phyloP scores from a whole-genome alignment of 2,113 vertebrate species.

The Copsychus sechellarum region DNA sequence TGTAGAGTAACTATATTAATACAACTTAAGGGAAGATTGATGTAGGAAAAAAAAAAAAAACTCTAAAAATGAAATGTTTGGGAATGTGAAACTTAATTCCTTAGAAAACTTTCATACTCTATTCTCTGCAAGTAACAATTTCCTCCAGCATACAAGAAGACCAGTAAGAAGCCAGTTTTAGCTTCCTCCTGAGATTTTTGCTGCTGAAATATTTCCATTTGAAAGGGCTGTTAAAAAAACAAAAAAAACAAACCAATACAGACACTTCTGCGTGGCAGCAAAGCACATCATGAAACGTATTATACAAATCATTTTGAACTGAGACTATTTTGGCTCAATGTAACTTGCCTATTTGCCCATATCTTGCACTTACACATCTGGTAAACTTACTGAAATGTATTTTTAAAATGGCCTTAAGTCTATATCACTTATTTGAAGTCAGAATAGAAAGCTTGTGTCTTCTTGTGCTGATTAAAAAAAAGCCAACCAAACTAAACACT shows the following conservation, averaged over 20 bases:
- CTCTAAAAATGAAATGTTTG: conserved; percentile 6
- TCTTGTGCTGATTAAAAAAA: neutral
- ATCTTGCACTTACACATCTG: neutral
- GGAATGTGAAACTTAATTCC: neutral
- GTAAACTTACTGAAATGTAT: neutral
- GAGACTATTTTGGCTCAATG: neutral
- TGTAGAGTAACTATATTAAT: neutral
- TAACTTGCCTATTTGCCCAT: neutral
- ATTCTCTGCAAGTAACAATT: neutral
- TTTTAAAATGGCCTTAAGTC: neutral
- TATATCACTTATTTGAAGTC: neutral
- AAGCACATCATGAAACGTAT: neutral
- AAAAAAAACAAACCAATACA: neutral
- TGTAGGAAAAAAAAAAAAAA: neutral
- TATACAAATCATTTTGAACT: neutral
- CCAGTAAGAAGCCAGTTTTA: neutral
- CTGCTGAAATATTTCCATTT: neutral
- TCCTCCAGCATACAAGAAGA: neutral
- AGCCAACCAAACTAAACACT: neutral
- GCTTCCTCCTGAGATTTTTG: neutral
- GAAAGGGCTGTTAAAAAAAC: neutral
- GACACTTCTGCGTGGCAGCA: neutral
- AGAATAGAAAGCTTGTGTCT: neutral
- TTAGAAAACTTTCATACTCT: neutral
- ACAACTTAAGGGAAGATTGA: neutral